Evolutionary conservation across 2,113 vertebrate species (phyloP).

Genomic region (Daboia siamensis): DNA sequence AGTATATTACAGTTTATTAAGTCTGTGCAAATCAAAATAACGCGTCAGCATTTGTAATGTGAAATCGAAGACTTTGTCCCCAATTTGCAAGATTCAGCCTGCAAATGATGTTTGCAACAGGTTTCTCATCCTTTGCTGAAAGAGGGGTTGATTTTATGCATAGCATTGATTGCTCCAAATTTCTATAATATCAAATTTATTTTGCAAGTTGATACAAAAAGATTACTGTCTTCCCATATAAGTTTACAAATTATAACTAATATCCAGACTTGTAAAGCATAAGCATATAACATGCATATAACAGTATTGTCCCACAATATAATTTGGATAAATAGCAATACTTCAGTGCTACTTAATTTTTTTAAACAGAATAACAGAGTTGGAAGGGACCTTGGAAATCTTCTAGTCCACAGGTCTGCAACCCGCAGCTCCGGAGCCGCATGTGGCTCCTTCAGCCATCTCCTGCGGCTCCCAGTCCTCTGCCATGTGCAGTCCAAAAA

Average conservation of each 20-base stretch:
- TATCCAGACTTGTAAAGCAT: not conserved
- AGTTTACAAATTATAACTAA: not conserved
- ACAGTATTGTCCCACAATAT: not conserved
- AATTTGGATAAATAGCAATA: too few relatives aligned
- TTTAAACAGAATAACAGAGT: too few relatives aligned
- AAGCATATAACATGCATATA: not conserved
- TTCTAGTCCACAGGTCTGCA: too few relatives aligned
- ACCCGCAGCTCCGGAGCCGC: too few relatives aligned
- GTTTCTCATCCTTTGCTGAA: not conserved
- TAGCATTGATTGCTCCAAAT: not conserved
- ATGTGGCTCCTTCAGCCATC: too few relatives aligned
- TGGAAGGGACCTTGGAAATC: too few relatives aligned
- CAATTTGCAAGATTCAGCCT: not conserved
- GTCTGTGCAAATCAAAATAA: not conserved
- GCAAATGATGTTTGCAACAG: not conserved
- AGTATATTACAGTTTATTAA: not conserved
- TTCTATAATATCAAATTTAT: not conserved
- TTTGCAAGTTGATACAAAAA: not conserved
- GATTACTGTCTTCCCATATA: not conserved
- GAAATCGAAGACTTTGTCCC: not conserved
- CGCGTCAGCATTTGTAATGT: not conserved
- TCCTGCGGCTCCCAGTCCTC: too few relatives aligned
- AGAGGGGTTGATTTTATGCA: not conserved
- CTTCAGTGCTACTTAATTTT: too few relatives aligned
- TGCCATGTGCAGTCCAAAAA: too few relatives aligned